phyloP scores from a whole-genome alignment of 2,888 invertebrate species.

The Hydriomena furcata region DNA sequence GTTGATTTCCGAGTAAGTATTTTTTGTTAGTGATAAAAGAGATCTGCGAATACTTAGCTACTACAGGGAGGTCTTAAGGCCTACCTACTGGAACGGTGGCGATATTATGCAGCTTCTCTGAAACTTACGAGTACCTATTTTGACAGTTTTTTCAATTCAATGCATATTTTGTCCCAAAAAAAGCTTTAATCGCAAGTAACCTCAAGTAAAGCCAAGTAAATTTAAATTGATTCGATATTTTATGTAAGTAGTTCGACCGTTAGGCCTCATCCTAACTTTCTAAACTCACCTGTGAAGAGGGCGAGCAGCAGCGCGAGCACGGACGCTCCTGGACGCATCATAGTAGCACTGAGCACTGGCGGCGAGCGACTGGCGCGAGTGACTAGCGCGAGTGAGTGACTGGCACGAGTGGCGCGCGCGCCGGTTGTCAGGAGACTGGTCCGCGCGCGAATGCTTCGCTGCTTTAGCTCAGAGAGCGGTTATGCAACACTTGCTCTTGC shows the following conservation, averaged over 20 bases:
- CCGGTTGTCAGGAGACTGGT: slow-evolving; percentile 36
- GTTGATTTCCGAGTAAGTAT: background rate
- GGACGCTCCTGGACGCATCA: slow-evolving; percentile 21
- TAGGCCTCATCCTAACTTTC: slow-evolving; percentile 31
- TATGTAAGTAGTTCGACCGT: slow-evolving; percentile 35
- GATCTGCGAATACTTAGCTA: too few relatives aligned
- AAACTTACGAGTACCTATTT: too few relatives aligned
- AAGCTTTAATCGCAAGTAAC: slow-evolving; percentile 6
- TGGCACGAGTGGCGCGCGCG: slow-evolving; percentile 28
- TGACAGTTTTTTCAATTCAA: slow-evolving; percentile 4
- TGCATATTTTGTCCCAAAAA: slow-evolving; percentile 17
- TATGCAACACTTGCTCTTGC: slow-evolving; percentile 24
- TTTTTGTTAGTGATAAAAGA: background rate
- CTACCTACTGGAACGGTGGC: background rate
- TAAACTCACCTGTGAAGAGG: slow-evolving; percentile 23
- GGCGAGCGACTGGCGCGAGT: slow-evolving; percentile 12
- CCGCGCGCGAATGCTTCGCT: slow-evolving; percentile 15
- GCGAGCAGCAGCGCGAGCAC: slow-evolving; percentile 28
- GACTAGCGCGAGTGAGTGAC: slow-evolving; percentile 15
- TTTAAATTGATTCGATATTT: slow-evolving; percentile 25
- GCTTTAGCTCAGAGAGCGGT: slow-evolving; percentile 16
- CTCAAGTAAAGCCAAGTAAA: slow-evolving; percentile 25
- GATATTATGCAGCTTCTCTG: too few relatives aligned
- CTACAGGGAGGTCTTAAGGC: too few relatives aligned
- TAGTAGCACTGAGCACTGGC: slow-evolving; percentile 26